Evolutionary conservation across 2,797 vertebrate species (phyloP).

Genomic region (Novumbra hubbsi): DNA sequence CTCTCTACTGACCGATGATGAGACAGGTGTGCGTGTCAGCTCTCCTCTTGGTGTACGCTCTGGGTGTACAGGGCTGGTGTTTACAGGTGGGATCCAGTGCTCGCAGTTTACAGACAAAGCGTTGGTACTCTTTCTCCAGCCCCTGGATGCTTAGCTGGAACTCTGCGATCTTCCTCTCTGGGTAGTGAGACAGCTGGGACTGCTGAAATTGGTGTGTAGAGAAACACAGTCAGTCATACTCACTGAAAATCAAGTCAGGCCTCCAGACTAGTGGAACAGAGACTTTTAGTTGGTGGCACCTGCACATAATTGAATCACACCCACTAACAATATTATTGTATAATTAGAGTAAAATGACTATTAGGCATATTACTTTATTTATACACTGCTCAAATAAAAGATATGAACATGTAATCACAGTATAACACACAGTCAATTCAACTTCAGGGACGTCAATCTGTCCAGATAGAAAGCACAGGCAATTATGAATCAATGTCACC

Average conservation of each 20-base stretch:
- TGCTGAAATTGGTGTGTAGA: slow-evolving; percentile 60
- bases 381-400: too few relatives aligned
- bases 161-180: slow-evolving; percentile 79
- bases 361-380: too few relatives aligned
- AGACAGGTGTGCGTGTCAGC: background rate
- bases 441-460: too few relatives aligned
- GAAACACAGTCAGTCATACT: background rate
- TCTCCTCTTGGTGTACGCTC: slow-evolving; percentile 74
- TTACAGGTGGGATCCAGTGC: slow-evolving; percentile 74
- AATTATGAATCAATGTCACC: too few relatives aligned
- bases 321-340: too few relatives aligned
- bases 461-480: too few relatives aligned
- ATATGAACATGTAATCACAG: too few relatives aligned
- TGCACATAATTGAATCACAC: too few relatives aligned
- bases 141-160: slow-evolving; percentile 72
- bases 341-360: too few relatives aligned
- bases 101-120: slow-evolving; percentile 71
- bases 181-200: slow-evolving; percentile 79
- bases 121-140: slow-evolving; percentile 75
- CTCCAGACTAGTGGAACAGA: background rate
- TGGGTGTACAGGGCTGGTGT: slow-evolving; percentile 75
- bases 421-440: too few relatives aligned
- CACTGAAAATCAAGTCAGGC: background rate
- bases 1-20: too few relatives aligned
- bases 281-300: too few relatives aligned